Conservation (phyloP, 2,797 vertebrate genomes). For the Fratercula arctica region DNA sequence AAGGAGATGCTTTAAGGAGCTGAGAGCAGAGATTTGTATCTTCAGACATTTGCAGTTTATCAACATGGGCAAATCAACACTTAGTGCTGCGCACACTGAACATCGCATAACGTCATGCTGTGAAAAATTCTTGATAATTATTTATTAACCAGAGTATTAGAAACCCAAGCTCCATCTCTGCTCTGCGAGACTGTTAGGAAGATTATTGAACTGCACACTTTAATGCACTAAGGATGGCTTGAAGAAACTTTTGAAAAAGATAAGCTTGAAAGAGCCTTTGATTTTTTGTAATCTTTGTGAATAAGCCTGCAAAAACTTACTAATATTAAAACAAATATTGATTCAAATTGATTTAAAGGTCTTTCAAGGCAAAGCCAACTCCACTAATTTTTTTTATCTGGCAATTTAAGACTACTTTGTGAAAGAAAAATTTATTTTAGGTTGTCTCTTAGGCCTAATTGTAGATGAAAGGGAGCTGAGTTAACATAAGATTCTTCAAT, state of each 20-base stretch:
- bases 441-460: background rate
- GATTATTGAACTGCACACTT: background rate
- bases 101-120: background rate
- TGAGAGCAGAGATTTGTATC: background rate
- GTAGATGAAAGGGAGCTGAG: background rate
- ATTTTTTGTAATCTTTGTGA: slow-evolving; percentile 22
- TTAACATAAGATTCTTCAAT: background rate
- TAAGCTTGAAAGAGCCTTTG: slow-evolving; percentile 28
- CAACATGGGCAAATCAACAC: background rate
- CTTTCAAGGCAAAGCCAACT: slow-evolving; percentile 6
- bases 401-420: background rate
- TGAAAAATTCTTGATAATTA: background rate
- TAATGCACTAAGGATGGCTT: background rate
- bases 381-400: background rate
- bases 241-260: slow-evolving; percentile 14
- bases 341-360: background rate
- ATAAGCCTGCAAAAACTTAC: slow-evolving; percentile 15
- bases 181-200: background rate
- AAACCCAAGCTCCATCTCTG: background rate
- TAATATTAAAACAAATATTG: slow-evolving; percentile 23
- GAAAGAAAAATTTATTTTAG: background rate
- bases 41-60: background rate
- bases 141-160: slow-evolving; percentile 27
- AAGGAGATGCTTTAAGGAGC: background rate
- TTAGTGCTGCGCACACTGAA: accelerated